phyloP scores from a whole-genome alignment of 2,113 vertebrate species.

The Columba janthina region DNA sequence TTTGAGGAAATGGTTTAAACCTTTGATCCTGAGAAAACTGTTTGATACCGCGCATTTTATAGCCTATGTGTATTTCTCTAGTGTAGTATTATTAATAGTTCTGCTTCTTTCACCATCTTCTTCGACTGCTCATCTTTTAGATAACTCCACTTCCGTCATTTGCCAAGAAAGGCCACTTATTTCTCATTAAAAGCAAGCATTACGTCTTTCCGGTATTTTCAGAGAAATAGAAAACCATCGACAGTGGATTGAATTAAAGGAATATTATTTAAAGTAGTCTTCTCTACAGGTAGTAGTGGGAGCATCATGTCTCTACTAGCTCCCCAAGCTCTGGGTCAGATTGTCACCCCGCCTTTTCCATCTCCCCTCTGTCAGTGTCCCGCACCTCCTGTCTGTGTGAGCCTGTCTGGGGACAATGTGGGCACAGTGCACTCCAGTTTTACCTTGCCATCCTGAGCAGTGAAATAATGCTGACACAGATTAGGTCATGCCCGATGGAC shows the following conservation, averaged over 20 bases:
- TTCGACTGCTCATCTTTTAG: neutral
- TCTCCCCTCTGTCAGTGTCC: neutral
- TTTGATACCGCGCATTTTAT: neutral
- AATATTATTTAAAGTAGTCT: neutral
- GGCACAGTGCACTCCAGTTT: neutral
- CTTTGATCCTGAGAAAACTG: neutral
- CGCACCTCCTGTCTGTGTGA: neutral
- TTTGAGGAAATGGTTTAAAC: slow-evolving; percentile 21
- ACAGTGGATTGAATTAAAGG: neutral
- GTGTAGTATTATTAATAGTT: neutral
- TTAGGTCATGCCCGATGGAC: neutral
- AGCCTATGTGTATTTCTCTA: neutral
- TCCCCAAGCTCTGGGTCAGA: neutral
- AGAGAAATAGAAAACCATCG: neutral
- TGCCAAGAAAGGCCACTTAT: neutral
- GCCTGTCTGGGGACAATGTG: neutral
- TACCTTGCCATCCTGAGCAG: neutral
- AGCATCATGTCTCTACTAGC: neutral
- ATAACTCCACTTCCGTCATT: neutral
- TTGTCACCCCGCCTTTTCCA: neutral
- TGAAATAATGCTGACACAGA: neutral
- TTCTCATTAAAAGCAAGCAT: neutral
- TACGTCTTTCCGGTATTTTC: neutral
- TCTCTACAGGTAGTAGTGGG: neutral
- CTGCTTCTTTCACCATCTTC: neutral